Percentiles rank a stretch among this genome's conserved stretches.
These are phyloP conservation scores for Apostichopus leukothele DNA, from an alignment of 53 echinoderm and acorn worm species.

Conservation along the genomic window DNA sequence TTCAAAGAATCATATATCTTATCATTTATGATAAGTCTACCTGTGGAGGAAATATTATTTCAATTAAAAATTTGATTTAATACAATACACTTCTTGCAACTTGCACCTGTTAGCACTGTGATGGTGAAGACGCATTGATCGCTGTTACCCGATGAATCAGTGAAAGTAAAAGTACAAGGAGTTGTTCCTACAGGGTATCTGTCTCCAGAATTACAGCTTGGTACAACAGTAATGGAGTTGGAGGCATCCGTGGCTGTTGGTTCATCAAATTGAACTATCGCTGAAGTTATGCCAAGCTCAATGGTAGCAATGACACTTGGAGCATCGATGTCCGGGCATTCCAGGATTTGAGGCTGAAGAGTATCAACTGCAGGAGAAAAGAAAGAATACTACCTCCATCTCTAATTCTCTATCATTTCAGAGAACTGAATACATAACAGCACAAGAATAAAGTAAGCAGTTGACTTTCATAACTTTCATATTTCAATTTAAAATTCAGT, in stretches of 20 bases:
- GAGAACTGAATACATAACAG: too few species aligned
- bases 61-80: too few species aligned
- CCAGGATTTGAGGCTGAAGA: conserved; percentile 51
- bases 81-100: background rate
- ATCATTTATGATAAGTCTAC: too few species aligned
- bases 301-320: conserved; percentile 50
- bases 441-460: too few species aligned
- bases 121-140: conserved; percentile 57
- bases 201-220: conserved; percentile 49
- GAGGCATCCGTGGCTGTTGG: conserved; percentile 77
- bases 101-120: conserved; percentile 59
- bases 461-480: too few species aligned
- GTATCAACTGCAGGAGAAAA: conserved; percentile 48
- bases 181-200: conserved; percentile 55
- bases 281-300: conserved; percentile 51
- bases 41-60: too few species aligned
- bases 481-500: too few species aligned
- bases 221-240: conserved; percentile 28
- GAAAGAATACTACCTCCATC: too few species aligned
- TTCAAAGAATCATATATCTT: too few species aligned
- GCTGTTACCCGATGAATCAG: conserved; percentile 55
- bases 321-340: conserved; percentile 52
- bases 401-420: too few species aligned
- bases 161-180: conserved; percentile 61
- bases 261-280: conserved; percentile 44